Percentiles rank a stretch among this genome's conserved stretches.
Evolutionary conservation across 2,888 invertebrate species (phyloP).

Genomic region (Sphaeridia pumilis): DNA sequence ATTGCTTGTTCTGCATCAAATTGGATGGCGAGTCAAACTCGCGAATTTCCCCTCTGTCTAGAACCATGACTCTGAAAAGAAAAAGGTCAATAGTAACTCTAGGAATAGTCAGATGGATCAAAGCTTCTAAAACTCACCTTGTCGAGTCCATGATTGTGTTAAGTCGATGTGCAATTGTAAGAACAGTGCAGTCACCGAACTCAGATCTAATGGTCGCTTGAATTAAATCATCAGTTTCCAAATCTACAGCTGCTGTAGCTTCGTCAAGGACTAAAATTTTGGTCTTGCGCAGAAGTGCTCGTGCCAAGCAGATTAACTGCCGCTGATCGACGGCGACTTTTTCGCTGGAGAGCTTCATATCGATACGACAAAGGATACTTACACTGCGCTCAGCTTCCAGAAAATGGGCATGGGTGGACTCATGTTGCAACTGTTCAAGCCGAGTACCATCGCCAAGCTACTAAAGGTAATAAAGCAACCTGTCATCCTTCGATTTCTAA

Average conservation of each 20-base stretch:
- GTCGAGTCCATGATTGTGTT: constrained; percentile 87
- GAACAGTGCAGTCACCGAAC: constrained; percentile 73
- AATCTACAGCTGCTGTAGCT: constrained; percentile 80
- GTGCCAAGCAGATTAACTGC: constrained; percentile 31
- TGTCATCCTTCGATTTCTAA: no score
- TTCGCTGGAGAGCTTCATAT: constrained; percentile 10
- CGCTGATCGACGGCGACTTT: constrained; percentile 19
- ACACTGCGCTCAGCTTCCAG: not conserved
- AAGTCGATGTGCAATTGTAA: constrained; percentile 84
- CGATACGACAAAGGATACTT: constrained; percentile 4
- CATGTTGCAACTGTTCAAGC: not conserved
- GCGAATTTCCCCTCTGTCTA: constrained; percentile 40
- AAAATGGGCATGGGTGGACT: not conserved
- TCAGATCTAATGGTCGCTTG: constrained; percentile 65
- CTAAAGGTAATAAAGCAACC: not conserved
- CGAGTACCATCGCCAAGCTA: not conserved
- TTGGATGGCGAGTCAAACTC: constrained; percentile 41
- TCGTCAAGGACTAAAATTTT: constrained; percentile 26
- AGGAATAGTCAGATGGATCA: not conserved
- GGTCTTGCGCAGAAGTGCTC: constrained; percentile 31
- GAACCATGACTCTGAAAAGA: constrained; percentile 41
- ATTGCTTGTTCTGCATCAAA: constrained; percentile 39
- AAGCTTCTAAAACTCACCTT: no score
- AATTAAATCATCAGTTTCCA: constrained; percentile 81
- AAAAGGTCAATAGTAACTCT: no score